Evolutionary conservation across 2,888 invertebrate genomes (phyloP), one percentile per base, ranked within the genome.

Genomic region (Drosophila gaucha): DNA sequence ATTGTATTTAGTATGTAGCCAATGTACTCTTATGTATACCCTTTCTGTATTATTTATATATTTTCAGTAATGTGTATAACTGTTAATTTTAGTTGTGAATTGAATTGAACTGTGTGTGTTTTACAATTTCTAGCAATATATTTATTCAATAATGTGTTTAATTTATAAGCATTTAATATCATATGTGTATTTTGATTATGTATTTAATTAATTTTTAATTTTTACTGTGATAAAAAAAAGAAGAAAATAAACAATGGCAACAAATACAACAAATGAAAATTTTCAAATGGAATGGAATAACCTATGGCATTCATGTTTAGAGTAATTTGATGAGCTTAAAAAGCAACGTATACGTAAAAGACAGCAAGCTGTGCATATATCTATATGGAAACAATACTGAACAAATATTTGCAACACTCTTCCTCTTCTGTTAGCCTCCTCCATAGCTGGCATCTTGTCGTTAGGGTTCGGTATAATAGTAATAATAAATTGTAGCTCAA

Each of bases 221-320:
- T 89, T 90, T 90, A 89, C 90, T 90, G 90, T 90, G 90, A 90
- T 90, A 89, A 55, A 75, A 74, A 65, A 84, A 80, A 41, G 30
- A 31, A 16, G 24, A 35, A 49, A 80, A 70, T 68, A 76, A 84
- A 76, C 74, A 72, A 73, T 72, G 69, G 68, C 83, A 80, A 78
- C 62, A 65, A 65, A 66, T 49, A 38, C 46, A 56, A 57, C 50
- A 54, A 63, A 62, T 41, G 39, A 28, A 39, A 74, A 20, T 43
- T 18, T 22, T 12, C 16, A 49, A n/a, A 22, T 20, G 22, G n/a
- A 43, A 56, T 67, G 62, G 24, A 41, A 28, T 35, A 18, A 35
- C 33, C 12, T 30, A 55, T 58, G 65, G 58, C 41, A 50, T 14
- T 24, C n/a, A 6, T 20, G 12, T 16, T 8, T 2, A 16, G 22